These are phyloP conservation scores for Mythimna loreyi DNA, from an alignment of 2,888 invertebrate genomes.

Conservation along the genomic window DNA sequence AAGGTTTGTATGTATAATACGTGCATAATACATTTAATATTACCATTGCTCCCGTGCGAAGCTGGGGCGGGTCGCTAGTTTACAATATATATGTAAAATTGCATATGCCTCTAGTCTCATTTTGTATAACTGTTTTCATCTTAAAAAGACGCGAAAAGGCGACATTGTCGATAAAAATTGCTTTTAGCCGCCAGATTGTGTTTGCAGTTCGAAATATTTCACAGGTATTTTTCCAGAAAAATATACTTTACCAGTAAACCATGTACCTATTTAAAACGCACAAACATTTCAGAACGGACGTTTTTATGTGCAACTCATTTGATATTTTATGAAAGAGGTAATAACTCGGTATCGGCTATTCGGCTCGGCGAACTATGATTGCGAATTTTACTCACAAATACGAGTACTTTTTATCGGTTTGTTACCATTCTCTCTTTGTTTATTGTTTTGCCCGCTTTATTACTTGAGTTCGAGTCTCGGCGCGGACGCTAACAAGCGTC, in stretches of 20 bases:
- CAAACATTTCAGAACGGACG: conserved; percentile 37
- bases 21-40: too few relatives aligned
- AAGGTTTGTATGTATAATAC: too few relatives aligned
- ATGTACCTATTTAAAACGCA: conserved; percentile 23
- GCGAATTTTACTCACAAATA: conserved; percentile 82
- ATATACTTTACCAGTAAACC: conserved; percentile 12
- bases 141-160: too few relatives aligned
- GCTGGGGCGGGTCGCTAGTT: too few relatives aligned
- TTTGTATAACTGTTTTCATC: too few relatives aligned
- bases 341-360: conserved; percentile 77
- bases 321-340: conserved; percentile 72
- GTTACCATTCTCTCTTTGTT: conserved; percentile 80
- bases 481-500: conserved; percentile 81
- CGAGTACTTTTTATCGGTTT: conserved; percentile 78
- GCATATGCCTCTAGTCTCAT: too few relatives aligned
- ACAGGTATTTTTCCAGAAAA: conserved; percentile 13
- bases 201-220: conserved; percentile 19
- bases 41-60: too few relatives aligned
- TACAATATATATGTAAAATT: too few relatives aligned
- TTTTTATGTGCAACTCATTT: conserved; percentile 64
- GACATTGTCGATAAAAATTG: neutral
- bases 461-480: conserved; percentile 70
- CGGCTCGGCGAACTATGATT: conserved; percentile 77
- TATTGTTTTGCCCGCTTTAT: conserved; percentile 75
- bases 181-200: too few relatives aligned